Evolutionary conservation across 2,113 vertebrate species (phyloP), one percentile per base, ranked within the genome.

Genomic region (Ciconia maguari): DNA sequence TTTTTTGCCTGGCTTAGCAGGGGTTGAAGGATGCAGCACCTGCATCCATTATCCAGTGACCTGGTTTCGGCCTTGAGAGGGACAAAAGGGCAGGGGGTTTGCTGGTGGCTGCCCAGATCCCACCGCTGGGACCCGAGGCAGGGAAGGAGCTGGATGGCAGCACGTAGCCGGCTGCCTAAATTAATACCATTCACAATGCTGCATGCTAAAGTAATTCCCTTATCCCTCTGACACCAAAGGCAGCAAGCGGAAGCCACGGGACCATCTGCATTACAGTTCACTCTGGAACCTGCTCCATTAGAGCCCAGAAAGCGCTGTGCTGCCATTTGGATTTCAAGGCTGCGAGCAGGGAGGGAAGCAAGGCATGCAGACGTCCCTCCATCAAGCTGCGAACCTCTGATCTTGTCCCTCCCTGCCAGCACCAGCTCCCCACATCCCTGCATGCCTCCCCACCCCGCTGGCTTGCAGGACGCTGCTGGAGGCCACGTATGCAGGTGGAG

Each of bases 91-190:
- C 61, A 27, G 68, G 10, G 48, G 46, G 16, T 55, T 16, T 62
- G 54, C 64, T 32, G 74, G 64, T n/a, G 72, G 77, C 54, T 61
- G 46, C 61, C 48, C 18, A 25, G 22, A 41, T 70, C 46, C 30
- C 52, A 11, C 3, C 0, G 0, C 30, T 26, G 85, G 24, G 60
- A 48, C 49, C 2, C 0, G 3, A 30, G 72, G 76, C 34, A 38
- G 64, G 46, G 76, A 18, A 61, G 72, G 51, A 58, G 60, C 44
- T 0, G 21, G 66, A 36, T 6, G 26, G 62, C 58, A 84, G 90
- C 30, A 7, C 1, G 1, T 22, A 60, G 66, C 48, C 16, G 1
- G 54, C 72, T 36, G 46, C 32, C 49, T 10, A 13, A 22, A 71
- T 10, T 6, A 13, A 26, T 5, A 9, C 25, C 74, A 26, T 10